Conservation (phyloP, 2,113 vertebrate genomes). For the Brevimyrus niger region DNA sequence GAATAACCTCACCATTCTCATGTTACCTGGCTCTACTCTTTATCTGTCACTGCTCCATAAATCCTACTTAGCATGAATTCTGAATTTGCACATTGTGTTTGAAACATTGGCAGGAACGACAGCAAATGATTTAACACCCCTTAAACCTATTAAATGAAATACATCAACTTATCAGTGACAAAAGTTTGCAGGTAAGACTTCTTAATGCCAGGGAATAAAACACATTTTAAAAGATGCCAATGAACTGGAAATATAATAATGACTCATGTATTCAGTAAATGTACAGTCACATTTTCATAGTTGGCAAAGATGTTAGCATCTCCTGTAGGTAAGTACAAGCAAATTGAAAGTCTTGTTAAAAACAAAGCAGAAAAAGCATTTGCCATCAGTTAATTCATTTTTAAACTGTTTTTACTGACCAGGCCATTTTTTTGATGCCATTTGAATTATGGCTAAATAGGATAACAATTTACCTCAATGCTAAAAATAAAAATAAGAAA, state of each 20-base stretch:
- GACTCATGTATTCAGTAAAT: background rate
- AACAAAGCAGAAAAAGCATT: background rate
- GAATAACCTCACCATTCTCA: background rate
- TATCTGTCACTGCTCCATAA: background rate
- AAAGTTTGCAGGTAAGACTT: background rate
- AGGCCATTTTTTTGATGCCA: background rate
- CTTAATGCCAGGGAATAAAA: background rate
- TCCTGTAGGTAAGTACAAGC: background rate
- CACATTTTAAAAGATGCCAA: conserved; percentile 7
- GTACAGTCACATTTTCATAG: background rate
- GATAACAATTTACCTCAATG: background rate
- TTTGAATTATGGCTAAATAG: background rate
- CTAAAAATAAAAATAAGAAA: background rate
- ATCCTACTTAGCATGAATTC: background rate
- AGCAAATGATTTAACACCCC: background rate
- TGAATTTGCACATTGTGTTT: background rate
- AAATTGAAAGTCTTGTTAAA: background rate
- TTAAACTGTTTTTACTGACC: background rate
- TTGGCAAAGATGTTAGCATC: background rate
- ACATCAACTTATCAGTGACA: background rate
- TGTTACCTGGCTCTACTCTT: background rate
- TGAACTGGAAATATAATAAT: background rate
- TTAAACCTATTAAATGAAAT: background rate
- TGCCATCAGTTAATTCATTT: background rate
- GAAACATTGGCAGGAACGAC: conserved; percentile 12